These are phyloP conservation scores for Otolemur garnettii DNA, from an alignment of 2,113 vertebrate species.

Conservation along the genomic window DNA sequence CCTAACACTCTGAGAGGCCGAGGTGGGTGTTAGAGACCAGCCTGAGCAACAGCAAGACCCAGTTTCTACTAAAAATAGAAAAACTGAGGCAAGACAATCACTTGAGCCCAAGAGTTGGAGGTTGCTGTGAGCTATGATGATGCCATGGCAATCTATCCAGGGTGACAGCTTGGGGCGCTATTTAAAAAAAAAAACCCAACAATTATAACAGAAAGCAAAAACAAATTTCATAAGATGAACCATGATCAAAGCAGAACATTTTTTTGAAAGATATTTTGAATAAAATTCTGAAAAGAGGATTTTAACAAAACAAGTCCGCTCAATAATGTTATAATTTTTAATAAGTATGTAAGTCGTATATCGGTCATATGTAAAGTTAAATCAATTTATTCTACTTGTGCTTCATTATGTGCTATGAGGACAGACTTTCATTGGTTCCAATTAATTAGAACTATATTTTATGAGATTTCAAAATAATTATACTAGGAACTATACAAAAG, in stretches of 20 bases:
- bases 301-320: conserved; percentile 39
- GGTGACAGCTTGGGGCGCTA: no score
- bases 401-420: not conserved
- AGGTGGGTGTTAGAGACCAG: no score
- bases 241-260: not conserved
- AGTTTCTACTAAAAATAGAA: no score
- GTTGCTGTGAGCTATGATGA: no score
- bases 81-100: no score
- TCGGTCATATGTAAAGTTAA: conserved; percentile 7
- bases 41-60: no score
- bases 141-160: no score
- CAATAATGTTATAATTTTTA: conserved; percentile 20
- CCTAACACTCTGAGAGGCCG: no score
- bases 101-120: no score
- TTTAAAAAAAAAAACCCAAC: no score
- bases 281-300: conserved; percentile 24
- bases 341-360: not conserved
- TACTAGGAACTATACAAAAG: conserved; percentile 16
- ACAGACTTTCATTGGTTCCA: conserved; percentile 48
- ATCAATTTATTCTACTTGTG: conserved; percentile 12
- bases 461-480: conserved; percentile 55
- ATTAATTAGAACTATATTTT: conserved; percentile 52
- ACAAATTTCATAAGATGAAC: conserved; percentile 26
- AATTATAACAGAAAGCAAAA: no score
- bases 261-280: conserved; percentile 56